Conservation (phyloP, 2,113 vertebrate genomes). For the Noctilio leporinus region DNA sequence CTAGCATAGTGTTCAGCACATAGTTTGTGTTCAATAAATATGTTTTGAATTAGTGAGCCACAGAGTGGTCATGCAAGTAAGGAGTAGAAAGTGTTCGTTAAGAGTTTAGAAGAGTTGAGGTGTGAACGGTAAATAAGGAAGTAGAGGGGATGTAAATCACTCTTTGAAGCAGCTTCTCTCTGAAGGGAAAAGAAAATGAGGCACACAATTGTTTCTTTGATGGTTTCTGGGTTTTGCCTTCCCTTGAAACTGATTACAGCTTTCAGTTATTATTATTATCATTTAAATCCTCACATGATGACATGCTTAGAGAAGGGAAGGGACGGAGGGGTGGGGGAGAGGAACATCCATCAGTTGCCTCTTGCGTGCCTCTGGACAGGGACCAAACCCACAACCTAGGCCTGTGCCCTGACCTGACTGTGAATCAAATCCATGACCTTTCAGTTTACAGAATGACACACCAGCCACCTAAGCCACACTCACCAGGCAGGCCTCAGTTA, state of each 20-base stretch:
- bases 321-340: no score
- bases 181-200: not conserved
- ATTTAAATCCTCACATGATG: not conserved
- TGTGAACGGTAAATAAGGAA: not conserved
- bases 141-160: not conserved
- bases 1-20: not conserved
- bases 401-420: no score
- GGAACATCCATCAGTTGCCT: no score
- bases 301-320: no score
- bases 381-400: no score
- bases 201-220: not conserved
- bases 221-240: not conserved
- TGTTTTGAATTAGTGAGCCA: not conserved
- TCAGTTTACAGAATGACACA: no score
- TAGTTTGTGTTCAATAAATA: not conserved
- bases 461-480: no score
- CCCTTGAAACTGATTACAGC: not conserved
- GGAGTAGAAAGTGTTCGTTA: not conserved
- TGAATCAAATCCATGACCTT: no score
- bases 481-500: not conserved
- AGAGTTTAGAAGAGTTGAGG: not conserved
- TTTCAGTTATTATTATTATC: slow-evolving; percentile 28
- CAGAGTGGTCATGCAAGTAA: not conserved
- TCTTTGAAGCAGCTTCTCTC: not conserved
- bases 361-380: no score